phyloP scores from a whole-genome alignment of 2,113 vertebrate genomes.

The Holacanthus passer region DNA sequence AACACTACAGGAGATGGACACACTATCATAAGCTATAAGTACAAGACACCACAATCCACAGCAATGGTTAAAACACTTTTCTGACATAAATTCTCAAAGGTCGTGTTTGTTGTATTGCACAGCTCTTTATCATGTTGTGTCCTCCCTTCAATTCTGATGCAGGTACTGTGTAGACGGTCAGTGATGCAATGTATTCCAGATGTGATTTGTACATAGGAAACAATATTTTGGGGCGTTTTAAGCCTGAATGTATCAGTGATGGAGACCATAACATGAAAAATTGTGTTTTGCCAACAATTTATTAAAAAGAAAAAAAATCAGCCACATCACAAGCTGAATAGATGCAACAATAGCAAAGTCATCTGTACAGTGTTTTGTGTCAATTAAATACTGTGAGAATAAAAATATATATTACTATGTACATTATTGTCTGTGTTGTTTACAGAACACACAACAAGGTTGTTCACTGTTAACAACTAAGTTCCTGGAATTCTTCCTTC shows the following conservation, averaged over 20 bases:
- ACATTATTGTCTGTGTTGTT: background rate
- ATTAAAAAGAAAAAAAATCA: slow-evolving; percentile 50
- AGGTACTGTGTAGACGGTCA: slow-evolving; percentile 12
- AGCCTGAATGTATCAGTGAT: background rate
- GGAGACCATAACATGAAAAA: background rate
- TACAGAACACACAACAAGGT: background rate
- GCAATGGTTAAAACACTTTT: background rate
- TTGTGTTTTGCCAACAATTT: slow-evolving; percentile 48
- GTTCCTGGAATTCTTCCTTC: background rate
- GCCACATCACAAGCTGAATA: slow-evolving; percentile 8
- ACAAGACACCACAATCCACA: background rate
- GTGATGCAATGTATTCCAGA: slow-evolving; percentile 7
- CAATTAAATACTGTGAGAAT: slow-evolving; percentile 46
- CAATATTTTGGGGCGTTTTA: slow-evolving; percentile 24
- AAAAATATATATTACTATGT: slow-evolving; percentile 49
- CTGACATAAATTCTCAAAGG: background rate
- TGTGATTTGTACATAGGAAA: slow-evolving; percentile 28
- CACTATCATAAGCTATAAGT: background rate
- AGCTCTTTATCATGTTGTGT: background rate
- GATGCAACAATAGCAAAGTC: slow-evolving; percentile 7
- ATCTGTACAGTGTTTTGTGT: slow-evolving; percentile 41
- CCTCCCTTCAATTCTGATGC: slow-evolving; percentile 16
- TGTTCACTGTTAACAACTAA: background rate
- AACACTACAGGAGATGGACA: background rate
- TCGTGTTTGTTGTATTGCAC: background rate